Evolutionary conservation across 2,113 vertebrate species (phyloP), one percentile per base, ranked within the genome.

Genomic region (Corythoichthys intestinalis): DNA sequence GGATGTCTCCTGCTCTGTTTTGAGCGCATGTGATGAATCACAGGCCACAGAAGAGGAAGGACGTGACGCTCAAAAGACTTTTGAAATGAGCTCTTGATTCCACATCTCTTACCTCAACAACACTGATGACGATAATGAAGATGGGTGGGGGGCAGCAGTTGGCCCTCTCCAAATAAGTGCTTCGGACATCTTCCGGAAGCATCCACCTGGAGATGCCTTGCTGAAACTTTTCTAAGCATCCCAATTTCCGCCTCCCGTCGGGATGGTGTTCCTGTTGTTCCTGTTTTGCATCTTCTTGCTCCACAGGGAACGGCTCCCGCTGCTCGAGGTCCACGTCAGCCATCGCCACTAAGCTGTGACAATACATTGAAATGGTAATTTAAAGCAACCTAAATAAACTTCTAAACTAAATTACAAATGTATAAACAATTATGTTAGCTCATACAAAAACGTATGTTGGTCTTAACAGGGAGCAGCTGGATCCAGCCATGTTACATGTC

Each of bases 71-170:
- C 6, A 20, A 65, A 14, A 14, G 72, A 66, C 67, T 65, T 74
- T 76, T 74, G n/a, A 34, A 46, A 4, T 2, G 11, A 66, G 15
- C 4, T 20, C 66, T 34, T 56, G 4, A 3, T 44, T 37, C 7
- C 38, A 46, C 14, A 35, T n/a, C 6, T 52, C 62, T 46, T 57
- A 96, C 95, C 94, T 97, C 94, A 0, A 62, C 92, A 35, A 95
- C 80, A 68, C 94, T 97, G 90, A 96, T 69, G 60, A 87, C 84
- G 76, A 95, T 92, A 83, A 97, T 95, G 89, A 96, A 97, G 72
- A 97, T 71, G 0, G 95, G 94, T 0, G 94, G 95, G 0, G 95
- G 95, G 38, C 92, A 84, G 85, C 95, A 97, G 88, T 92, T 95
- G 47, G 94, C 91, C 9, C 94, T 90, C 60, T 94, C 92, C 62